Percentiles rank a stretch among this genome's conserved stretches.
Evolutionary conservation across 2,113 vertebrate genomes (phyloP).

Genomic region (Anolis sagrei): DNA sequence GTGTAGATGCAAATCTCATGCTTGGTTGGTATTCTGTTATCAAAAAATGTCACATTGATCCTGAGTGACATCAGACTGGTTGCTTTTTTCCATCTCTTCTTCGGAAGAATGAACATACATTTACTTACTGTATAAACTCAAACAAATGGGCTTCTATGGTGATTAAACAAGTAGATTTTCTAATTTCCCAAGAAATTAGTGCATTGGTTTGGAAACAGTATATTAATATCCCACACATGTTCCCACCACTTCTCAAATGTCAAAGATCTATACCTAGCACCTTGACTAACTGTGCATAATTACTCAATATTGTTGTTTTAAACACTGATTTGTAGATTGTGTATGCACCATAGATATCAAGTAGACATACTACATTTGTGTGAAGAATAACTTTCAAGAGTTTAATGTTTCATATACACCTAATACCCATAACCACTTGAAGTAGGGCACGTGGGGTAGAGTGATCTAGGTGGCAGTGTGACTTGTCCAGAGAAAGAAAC

Average conservation of each 20-base stretch:
- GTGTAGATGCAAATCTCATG: slow-evolving; percentile 73
- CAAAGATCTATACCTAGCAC: slow-evolving; percentile 27
- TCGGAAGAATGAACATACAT: background rate
- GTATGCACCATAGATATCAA: slow-evolving; percentile 50
- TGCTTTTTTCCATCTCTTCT: background rate
- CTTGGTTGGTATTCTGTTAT: slow-evolving; percentile 64
- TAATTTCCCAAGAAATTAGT: slow-evolving; percentile 40
- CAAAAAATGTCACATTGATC: slow-evolving; percentile 52
- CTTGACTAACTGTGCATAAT: slow-evolving; percentile 32
- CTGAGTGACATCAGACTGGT: slow-evolving; percentile 51
- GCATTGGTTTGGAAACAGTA: slow-evolving; percentile 4
- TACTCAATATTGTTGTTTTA: slow-evolving; percentile 27
- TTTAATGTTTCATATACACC: too few relatives aligned
- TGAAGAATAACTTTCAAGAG: slow-evolving; percentile 24
- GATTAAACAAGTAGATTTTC: slow-evolving; percentile 6
- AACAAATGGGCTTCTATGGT: slow-evolving; percentile 26
- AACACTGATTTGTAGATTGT: slow-evolving; percentile 52
- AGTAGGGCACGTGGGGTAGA: too few relatives aligned
- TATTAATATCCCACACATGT: slow-evolving; percentile 41
- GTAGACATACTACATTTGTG: slow-evolving; percentile 44
- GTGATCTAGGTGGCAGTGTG: too few relatives aligned
- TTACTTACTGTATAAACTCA: slow-evolving; percentile 35
- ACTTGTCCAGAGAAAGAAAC: too few relatives aligned
- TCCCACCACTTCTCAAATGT: background rate
- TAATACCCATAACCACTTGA: too few relatives aligned